Evolutionary conservation across 2,797 vertebrate genomes (phyloP).

Genomic region (Gallinago solitaria): DNA sequence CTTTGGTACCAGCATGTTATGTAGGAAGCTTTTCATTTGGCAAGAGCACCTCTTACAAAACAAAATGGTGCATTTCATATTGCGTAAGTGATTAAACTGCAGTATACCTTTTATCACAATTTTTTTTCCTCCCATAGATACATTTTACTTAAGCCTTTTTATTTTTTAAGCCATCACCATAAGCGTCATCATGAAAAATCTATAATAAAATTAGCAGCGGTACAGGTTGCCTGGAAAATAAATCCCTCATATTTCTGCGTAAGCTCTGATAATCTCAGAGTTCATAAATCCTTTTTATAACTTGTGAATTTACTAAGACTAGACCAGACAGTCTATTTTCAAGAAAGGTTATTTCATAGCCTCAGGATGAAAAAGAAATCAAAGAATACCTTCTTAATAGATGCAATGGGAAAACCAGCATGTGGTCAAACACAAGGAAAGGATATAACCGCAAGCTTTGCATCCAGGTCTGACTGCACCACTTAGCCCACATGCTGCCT

Average conservation of each 20-base stretch:
- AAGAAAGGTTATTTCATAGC: neutral
- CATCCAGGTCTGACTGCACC: neutral
- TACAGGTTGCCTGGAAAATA: slow-evolving; percentile 9
- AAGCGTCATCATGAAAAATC: neutral
- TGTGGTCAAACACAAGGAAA: neutral
- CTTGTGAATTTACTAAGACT: slow-evolving; percentile 1
- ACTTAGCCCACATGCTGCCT: neutral
- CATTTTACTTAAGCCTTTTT: neutral
- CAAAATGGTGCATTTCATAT: neutral
- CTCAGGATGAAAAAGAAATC: neutral
- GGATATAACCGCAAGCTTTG: neutral
- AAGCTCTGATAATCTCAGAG: neutral
- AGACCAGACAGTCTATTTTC: neutral
- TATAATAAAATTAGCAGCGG: neutral
- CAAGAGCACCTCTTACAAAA: neutral
- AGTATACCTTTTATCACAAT: neutral
- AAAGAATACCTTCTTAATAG: neutral
- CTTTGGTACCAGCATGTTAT: neutral
- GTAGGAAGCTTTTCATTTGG: neutral
- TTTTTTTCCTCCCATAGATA: neutral
- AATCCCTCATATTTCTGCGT: neutral
- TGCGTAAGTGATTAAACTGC: neutral
- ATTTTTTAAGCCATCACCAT: neutral
- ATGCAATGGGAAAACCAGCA: neutral
- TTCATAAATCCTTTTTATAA: slow-evolving; percentile 25